These are phyloP conservation scores for Microctenopoma stevenorrisi DNA, from an alignment of 2,797 vertebrate species.

Conservation along the genomic window DNA sequence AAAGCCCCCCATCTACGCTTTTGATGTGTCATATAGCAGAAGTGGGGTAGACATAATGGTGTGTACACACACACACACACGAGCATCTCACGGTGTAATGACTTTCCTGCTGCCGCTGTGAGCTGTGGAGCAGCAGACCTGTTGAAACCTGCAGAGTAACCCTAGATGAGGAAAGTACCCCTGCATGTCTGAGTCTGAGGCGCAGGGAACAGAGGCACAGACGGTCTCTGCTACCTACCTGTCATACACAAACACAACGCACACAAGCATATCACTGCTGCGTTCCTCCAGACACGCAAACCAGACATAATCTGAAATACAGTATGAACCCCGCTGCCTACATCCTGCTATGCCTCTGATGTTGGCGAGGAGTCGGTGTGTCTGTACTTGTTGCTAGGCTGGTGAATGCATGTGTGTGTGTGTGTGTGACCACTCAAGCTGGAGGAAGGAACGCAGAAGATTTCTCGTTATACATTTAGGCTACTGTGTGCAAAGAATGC, in stretches of 20 bases:
- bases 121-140: constrained; percentile 65
- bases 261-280: constrained; percentile 31
- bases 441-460: constrained; percentile 26
- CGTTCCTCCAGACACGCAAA: constrained; percentile 56
- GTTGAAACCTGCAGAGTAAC: constrained; percentile 81
- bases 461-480: constrained; percentile 31
- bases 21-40: constrained; percentile 73
- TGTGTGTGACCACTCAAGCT: constrained; percentile 34
- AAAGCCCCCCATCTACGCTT: constrained; percentile 35
- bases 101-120: constrained; percentile 70
- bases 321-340: constrained; percentile 49
- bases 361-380: constrained; percentile 47
- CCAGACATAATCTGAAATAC: constrained; percentile 68
- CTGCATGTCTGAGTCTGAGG: constrained; percentile 63
- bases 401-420: background rate
- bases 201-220: constrained; percentile 33
- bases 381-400: constrained; percentile 53
- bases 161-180: constrained; percentile 84
- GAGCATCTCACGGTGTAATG: constrained; percentile 65
- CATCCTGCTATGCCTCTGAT: constrained; percentile 57
- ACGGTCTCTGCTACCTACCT: constrained; percentile 37
- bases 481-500: constrained; percentile 29
- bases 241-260: constrained; percentile 12
- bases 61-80: constrained; percentile 23
- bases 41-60: constrained; percentile 49